Conservation (phyloP, 2,113 vertebrate genomes). For the Megaceryle maxima region DNA sequence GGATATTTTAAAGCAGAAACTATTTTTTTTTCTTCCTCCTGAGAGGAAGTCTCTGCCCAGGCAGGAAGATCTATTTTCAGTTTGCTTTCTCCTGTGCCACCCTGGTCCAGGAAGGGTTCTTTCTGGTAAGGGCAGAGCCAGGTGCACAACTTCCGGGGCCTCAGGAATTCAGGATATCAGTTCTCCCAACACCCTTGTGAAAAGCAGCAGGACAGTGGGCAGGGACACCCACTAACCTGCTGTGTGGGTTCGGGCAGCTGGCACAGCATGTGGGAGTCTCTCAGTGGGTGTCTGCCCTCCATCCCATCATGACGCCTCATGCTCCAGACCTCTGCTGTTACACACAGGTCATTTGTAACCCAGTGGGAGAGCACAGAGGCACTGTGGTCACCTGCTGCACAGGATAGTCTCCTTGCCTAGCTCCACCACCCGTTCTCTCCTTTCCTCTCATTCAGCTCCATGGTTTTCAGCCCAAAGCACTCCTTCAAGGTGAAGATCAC, state of each 20-base stretch:
- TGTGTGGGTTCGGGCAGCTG: not conserved
- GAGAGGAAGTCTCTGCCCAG: not conserved
- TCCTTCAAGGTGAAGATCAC: not conserved
- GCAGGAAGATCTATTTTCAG: not conserved
- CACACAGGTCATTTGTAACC: not conserved
- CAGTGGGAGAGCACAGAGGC: not conserved
- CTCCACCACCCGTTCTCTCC: not conserved
- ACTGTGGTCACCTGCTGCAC: not conserved
- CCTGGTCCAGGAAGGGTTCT: not conserved
- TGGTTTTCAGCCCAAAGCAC: not conserved
- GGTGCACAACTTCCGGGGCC: rapidly evolving
- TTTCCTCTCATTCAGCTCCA: not conserved
- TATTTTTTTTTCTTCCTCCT: not conserved
- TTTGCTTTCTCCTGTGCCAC: not conserved
- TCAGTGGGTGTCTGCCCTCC: not conserved
- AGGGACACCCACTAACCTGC: not conserved
- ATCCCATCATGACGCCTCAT: not conserved
- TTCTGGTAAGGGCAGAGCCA: not conserved
- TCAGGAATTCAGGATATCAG: not conserved
- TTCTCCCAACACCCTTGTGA: not conserved
- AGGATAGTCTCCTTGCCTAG: not conserved
- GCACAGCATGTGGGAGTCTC: not conserved
- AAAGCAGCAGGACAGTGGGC: not conserved
- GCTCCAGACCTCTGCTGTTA: rapidly evolving
- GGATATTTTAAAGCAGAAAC: conserved; percentile 1